phyloP scores from a whole-genome alignment of 2,797 vertebrate genomes.

The Atherinosoma microstoma region DNA sequence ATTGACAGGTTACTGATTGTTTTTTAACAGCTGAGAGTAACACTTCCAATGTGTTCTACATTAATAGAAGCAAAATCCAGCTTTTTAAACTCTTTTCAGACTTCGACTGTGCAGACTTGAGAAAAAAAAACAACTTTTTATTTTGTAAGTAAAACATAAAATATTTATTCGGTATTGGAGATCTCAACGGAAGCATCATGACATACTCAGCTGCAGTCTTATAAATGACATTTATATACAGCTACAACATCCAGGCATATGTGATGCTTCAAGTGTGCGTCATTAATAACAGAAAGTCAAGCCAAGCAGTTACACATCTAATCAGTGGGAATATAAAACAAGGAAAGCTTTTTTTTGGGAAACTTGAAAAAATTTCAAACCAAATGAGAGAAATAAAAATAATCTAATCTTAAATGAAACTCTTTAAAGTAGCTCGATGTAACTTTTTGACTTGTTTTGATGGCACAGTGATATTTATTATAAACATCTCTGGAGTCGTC shows the following conservation, averaged over 20 bases:
- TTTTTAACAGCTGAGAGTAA: too few species aligned
- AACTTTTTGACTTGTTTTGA: too few species aligned
- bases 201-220: conserved; percentile 31
- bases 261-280: conserved; percentile 44
- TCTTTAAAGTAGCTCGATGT: background rate
- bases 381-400: background rate
- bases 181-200: conserved; percentile 29
- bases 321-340: conserved; percentile 34
- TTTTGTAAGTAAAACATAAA: background rate
- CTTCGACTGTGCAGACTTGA: too few species aligned
- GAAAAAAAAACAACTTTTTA: background rate
- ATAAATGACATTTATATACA: conserved; percentile 16
- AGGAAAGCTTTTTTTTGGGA: background rate
- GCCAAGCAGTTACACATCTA: conserved; percentile 22
- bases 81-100: too few species aligned
- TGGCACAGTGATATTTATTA: too few species aligned
- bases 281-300: conserved; percentile 34
- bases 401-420: background rate
- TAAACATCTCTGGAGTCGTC: too few species aligned
- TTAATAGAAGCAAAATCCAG: too few species aligned
- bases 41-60: too few species aligned
- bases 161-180: background rate
- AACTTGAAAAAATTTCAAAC: conserved; percentile 6
- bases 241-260: conserved; percentile 30
- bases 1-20: background rate